Conservation (phyloP, 2,888 invertebrate species). For the Eulithis testata region DNA sequence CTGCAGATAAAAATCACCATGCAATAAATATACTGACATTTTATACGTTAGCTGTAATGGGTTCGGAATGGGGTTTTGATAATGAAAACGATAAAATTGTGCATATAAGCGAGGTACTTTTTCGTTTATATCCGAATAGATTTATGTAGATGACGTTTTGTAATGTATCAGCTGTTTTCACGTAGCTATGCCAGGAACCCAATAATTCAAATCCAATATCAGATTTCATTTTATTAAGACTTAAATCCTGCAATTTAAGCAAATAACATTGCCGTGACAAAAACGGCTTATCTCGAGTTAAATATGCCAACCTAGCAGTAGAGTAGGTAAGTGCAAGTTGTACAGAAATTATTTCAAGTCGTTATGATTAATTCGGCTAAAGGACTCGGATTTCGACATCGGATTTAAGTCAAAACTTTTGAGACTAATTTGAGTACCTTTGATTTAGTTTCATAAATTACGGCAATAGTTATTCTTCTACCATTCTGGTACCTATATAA, state of each 20-base stretch:
- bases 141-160: too few species aligned
- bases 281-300: background rate
- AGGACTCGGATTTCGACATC: conserved; percentile 15
- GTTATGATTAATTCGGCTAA: conserved; percentile 23
- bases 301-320: background rate
- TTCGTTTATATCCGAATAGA: too few species aligned
- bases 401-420: conserved; percentile 15
- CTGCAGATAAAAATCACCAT: too few species aligned
- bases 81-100: too few species aligned
- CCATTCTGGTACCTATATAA: background rate
- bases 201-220: too few species aligned
- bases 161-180: too few species aligned
- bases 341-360: conserved; percentile 17
- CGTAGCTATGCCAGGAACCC: too few species aligned
- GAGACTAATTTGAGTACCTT: conserved; percentile 17
- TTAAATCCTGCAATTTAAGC: background rate
- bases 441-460: conserved; percentile 16
- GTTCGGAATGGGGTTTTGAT: too few species aligned
- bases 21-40: too few species aligned
- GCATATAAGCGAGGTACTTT: too few species aligned
- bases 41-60: too few species aligned
- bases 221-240: background rate
- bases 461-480: background rate
- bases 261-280: background rate
- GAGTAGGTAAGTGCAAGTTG: background rate